Percentiles rank a stretch among this genome's conserved stretches.
These are phyloP conservation scores for Knipowitschia caucasica DNA, from an alignment of 2,797 vertebrate genomes.

Conservation along the genomic window DNA sequence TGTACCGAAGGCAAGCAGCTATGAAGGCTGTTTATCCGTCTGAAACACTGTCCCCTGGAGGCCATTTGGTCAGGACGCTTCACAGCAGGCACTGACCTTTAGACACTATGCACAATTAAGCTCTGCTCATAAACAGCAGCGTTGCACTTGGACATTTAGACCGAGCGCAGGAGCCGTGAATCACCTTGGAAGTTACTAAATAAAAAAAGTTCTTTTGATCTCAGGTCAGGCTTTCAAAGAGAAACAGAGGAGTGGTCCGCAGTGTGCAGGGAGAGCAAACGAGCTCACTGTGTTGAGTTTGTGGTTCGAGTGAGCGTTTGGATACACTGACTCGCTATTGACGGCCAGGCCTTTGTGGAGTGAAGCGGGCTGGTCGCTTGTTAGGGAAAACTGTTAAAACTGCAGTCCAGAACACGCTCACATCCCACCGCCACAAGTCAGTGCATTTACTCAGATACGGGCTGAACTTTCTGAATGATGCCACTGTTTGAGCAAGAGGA, in stretches of 20 bases:
- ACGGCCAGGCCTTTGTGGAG: slow-evolving; percentile 11
- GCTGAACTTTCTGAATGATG: background rate
- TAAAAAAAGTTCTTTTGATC: slow-evolving; percentile 36
- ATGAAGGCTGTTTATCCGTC: slow-evolving; percentile 63
- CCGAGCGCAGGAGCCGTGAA: slow-evolving; percentile 44
- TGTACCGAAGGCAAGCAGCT: background rate
- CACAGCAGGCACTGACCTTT: slow-evolving; percentile 68
- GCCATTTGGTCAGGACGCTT: slow-evolving; percentile 62
- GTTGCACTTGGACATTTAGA: slow-evolving; percentile 32
- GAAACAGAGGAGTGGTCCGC: slow-evolving; percentile 26
- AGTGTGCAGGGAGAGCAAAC: slow-evolving; percentile 14
- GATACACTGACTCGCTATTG: slow-evolving; percentile 13
- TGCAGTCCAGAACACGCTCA: slow-evolving; percentile 3
- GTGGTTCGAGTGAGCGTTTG: slow-evolving; percentile 13
- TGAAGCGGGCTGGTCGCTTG: slow-evolving; percentile 13
- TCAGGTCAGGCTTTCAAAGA: slow-evolving; percentile 35
- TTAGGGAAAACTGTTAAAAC: slow-evolving; percentile 10
- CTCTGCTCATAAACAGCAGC: slow-evolving; percentile 61
- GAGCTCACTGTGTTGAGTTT: slow-evolving; percentile 24
- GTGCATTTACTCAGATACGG: background rate
- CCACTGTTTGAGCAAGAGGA: background rate
- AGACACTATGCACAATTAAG: slow-evolving; percentile 64
- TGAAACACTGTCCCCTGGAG: slow-evolving; percentile 62
- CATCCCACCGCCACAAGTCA: background rate
- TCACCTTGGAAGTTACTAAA: slow-evolving; percentile 29